Percentiles rank a stretch among this genome's conserved stretches.
phyloP scores from a whole-genome alignment of 2,797 vertebrate genomes.

The Falco berigora region DNA sequence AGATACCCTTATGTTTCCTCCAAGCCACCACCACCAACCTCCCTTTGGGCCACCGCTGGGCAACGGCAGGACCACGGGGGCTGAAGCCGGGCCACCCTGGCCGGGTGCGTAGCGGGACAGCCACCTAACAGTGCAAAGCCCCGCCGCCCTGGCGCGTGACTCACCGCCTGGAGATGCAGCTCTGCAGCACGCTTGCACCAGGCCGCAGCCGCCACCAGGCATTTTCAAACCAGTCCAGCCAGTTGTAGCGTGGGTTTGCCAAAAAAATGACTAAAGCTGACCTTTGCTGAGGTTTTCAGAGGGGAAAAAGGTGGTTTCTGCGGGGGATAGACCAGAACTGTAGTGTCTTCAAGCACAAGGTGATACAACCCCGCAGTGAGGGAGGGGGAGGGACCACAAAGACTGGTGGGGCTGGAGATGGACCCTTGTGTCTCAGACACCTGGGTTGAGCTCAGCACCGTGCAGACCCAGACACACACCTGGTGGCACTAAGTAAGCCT shows the following conservation, averaged over 20 bases:
- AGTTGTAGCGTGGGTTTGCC: neutral
- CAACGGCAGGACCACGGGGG: rapidly evolving
- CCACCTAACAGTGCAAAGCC: neutral
- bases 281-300: neutral
- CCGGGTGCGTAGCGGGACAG: neutral
- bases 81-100: neutral
- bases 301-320: neutral
- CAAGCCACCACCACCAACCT: neutral
- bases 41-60: neutral
- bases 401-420: neutral
- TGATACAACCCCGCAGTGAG: neutral
- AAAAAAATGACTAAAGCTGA: neutral
- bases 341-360: neutral
- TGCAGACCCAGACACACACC: rapidly evolving
- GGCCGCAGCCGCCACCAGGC: neutral
- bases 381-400: too few species aligned
- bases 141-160: rapidly evolving
- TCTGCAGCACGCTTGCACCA: neutral
- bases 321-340: rapidly evolving
- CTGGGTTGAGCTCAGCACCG: neutral
- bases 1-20: neutral
- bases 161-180: neutral
- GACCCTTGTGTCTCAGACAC: neutral
- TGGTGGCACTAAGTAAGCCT: neutral
- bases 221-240: neutral